These are phyloP conservation scores for Eidolon helvum DNA, from an alignment of 2,113 vertebrate species.

Conservation along the genomic window DNA sequence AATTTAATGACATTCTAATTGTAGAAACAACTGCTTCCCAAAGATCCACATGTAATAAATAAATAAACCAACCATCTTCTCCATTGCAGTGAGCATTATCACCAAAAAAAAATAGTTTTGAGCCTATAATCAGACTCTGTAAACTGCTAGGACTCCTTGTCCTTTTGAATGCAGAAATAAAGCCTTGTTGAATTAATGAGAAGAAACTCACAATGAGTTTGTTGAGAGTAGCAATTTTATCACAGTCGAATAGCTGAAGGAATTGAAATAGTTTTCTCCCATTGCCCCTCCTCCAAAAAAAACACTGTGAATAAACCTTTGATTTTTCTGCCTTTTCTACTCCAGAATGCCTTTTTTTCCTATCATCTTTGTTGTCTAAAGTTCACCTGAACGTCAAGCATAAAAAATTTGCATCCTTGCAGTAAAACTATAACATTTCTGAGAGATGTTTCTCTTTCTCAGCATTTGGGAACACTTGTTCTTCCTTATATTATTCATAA, in stretches of 20 bases:
- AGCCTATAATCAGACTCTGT: background rate
- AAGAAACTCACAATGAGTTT: background rate
- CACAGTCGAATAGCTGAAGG: background rate
- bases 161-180: background rate
- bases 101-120: background rate
- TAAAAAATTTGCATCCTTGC: background rate
- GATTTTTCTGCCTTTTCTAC: background rate
- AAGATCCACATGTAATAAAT: background rate
- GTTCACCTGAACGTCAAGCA: background rate
- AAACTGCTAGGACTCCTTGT: background rate
- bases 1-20: background rate
- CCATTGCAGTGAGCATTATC: background rate
- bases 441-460: background rate
- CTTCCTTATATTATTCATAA: background rate
- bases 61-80: background rate
- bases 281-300: background rate
- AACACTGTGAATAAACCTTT: no score
- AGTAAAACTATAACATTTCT: background rate
- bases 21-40: background rate
- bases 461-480: background rate
- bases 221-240: background rate
- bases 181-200: background rate
- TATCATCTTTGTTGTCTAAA: background rate
- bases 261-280: background rate
- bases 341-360: background rate